Evolutionary conservation across 2,888 invertebrate genomes (phyloP).

Genomic region (Laspeyria flexula): DNA sequence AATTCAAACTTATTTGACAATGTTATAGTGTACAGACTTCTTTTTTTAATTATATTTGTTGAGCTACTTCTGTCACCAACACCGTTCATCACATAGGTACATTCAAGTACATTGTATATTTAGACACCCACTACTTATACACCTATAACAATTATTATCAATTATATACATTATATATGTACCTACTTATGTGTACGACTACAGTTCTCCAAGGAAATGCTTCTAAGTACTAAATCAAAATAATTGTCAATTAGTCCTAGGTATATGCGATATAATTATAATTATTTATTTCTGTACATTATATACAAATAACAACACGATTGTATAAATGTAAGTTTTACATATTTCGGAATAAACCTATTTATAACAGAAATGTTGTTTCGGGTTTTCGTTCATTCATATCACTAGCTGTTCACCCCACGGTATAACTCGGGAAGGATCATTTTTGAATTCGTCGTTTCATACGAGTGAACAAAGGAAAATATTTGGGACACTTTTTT

Average conservation of each 20-base stretch:
- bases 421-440: no score
- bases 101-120: no score
- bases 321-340: conserved; percentile 3
- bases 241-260: conserved; percentile 10
- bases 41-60: background rate
- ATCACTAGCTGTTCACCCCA: no score
- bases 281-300: conserved; percentile 35
- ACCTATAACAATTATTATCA: conserved; percentile 17
- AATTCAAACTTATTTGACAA: no score
- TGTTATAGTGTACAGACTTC: no score
- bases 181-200: conserved; percentile 7
- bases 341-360: no score
- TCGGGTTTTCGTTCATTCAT: no score
- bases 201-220: conserved; percentile 1
- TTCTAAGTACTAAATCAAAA: no score
- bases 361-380: no score
- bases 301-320: conserved; percentile 34
- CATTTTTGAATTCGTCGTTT: no score
- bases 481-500: no score
- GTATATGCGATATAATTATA: background rate
- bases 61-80: background rate
- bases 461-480: no score
- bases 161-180: conserved; percentile 30
- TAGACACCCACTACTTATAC: conserved; percentile 30
- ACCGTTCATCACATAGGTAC: conserved; percentile 8